These are phyloP conservation scores for Thymelicus lineola DNA, from an alignment of 2,888 invertebrate genomes.

Conservation along the genomic window DNA sequence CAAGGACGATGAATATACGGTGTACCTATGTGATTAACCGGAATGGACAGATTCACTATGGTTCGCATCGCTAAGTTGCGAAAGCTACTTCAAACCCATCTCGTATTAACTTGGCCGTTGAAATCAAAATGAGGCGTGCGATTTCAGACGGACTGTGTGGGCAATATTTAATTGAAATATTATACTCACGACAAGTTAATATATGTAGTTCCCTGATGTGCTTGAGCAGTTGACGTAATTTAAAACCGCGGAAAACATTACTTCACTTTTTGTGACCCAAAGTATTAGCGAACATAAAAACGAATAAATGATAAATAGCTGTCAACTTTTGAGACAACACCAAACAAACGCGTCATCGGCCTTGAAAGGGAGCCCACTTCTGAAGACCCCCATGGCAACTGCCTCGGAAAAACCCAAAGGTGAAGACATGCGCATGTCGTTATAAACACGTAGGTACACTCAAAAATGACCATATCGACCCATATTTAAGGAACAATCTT, in stretches of 20 bases:
- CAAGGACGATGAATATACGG: conserved; percentile 75
- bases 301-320: not conserved
- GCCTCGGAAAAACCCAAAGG: not conserved
- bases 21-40: conserved; percentile 50
- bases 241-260: conserved; percentile 9
- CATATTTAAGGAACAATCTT: not conserved
- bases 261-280: conserved; percentile 9
- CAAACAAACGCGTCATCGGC: not conserved
- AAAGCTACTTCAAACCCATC: conserved; percentile 5
- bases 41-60: conserved; percentile 46
- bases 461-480: not conserved
- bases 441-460: not conserved
- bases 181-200: not conserved
- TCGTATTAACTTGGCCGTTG: not conserved
- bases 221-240: conserved; percentile 7
- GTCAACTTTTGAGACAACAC: not conserved
- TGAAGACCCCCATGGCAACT: not conserved
- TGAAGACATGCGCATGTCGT: not conserved
- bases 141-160: conserved; percentile 7
- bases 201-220: not conserved
- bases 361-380: conserved; percentile 2
- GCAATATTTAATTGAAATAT: conserved; percentile 9
- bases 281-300: conserved; percentile 4
- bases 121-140: conserved; percentile 16
- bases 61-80: not conserved